A percentile compares a stretch with the other conserved stretches of the same genome.
Evolutionary conservation across 2,888 invertebrate genomes (phyloP).

Genomic region (Epinotia demarniana): DNA sequence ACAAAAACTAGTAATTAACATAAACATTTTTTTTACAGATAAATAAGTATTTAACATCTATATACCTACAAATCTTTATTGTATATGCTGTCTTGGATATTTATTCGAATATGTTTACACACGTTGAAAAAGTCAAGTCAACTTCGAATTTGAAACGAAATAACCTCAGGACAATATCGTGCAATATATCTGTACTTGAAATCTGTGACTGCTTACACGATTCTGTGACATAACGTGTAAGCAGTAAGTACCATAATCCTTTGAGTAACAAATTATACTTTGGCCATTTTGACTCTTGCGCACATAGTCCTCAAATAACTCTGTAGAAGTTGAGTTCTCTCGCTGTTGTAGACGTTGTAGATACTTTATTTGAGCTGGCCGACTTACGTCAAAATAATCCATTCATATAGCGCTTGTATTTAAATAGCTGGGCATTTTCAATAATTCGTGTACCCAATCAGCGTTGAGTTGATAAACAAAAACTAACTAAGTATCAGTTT

Average conservation of each 20-base stretch:
- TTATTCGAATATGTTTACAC: not conserved
- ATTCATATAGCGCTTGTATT: not conserved
- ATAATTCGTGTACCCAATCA: no score
- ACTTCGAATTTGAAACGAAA: not conserved
- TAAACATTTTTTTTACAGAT: no score
- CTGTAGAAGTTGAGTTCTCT: not conserved
- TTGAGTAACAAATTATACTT: not conserved
- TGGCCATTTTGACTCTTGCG: not conserved
- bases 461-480: no score
- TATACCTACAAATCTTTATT: not conserved
- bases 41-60: no score
- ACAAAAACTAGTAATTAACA: no score
- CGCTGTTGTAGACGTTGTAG: not conserved
- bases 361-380: not conserved
- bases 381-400: not conserved
- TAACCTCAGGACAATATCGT: conserved; percentile 6
- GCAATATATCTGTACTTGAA: not conserved
- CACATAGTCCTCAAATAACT: not conserved
- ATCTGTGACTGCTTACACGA: not conserved
- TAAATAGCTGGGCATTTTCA: not conserved
- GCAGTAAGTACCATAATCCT: not conserved
- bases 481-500: no score
- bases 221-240: not conserved
- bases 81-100: not conserved
- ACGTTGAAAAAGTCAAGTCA: not conserved